A percentile compares a stretch with the other conserved stretches of the same genome.
Conservation (phyloP, 2,888 invertebrate species). For the Augiades crinisus region DNA sequence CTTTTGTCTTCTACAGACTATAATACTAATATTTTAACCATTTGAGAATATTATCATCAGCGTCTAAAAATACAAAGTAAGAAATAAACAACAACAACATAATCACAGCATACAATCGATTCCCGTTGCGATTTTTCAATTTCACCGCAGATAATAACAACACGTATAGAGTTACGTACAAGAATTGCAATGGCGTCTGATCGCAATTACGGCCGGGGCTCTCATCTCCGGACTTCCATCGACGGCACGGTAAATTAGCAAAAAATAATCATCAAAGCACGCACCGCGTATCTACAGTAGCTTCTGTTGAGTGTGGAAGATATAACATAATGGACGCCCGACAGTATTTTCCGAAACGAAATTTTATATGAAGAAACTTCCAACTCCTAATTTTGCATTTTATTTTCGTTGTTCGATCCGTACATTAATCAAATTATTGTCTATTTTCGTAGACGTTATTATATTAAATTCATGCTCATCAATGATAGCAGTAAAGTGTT, state of each 20-base stretch:
- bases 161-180: constrained; percentile 9
- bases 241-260: constrained; percentile 45
- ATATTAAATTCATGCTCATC: too few species aligned
- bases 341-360: too few species aligned
- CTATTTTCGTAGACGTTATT: too few species aligned
- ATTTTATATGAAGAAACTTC: too few species aligned
- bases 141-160: constrained; percentile 8
- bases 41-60: too few species aligned
- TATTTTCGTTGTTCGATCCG: too few species aligned
- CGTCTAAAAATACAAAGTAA: neutral
- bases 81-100: neutral
- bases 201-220: constrained; percentile 36
- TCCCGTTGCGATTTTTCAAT: neutral
- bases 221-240: constrained; percentile 44
- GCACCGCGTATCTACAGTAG: constrained; percentile 19
- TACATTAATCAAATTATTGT: too few species aligned
- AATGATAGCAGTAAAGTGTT: too few species aligned
- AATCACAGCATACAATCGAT: neutral
- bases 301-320: neutral
- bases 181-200: constrained; percentile 24
- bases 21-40: too few species aligned
- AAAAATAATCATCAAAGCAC: constrained; percentile 43
- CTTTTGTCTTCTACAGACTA: too few species aligned
- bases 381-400: too few species aligned
- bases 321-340: neutral